Conservation (phyloP, 1,140 invertebrate species). For the Platyscapa corneri region DNA sequence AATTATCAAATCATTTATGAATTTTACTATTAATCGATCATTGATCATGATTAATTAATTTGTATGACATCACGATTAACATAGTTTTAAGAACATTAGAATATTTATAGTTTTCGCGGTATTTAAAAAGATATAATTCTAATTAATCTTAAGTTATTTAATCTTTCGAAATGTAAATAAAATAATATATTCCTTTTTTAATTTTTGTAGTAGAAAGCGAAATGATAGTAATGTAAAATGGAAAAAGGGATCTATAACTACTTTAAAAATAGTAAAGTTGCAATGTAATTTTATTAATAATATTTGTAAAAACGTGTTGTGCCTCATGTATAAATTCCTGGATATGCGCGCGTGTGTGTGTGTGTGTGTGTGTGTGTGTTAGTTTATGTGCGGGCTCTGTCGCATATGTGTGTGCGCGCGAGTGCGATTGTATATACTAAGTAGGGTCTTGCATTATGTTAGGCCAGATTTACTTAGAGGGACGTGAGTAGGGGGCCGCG, state of each 20-base stretch:
- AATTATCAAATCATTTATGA: neutral
- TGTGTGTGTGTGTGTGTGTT: too few species aligned
- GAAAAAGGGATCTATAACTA: neutral
- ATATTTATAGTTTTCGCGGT: neutral
- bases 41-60: neutral
- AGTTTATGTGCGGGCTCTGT: too few species aligned
- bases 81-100: neutral
- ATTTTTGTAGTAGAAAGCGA: neutral
- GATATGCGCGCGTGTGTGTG: neutral
- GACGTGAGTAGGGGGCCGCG: slow-evolving; percentile 70
- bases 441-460: slow-evolving; percentile 6
- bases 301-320: neutral
- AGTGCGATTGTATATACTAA: too few species aligned
- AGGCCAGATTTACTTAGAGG: slow-evolving; percentile 68
- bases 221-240: slow-evolving; percentile 4
- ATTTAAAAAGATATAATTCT: neutral
- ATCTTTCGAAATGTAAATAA: slow-evolving; percentile 23
- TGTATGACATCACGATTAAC: too few species aligned
- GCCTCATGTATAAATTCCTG: neutral
- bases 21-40: neutral
- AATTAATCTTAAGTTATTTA: neutral
- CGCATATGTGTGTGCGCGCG: too few species aligned
- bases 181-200: slow-evolving; percentile 21
- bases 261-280: slow-evolving; percentile 5
- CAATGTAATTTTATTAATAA: neutral